phyloP scores from a whole-genome alignment of 2,888 invertebrate genomes.

The Orthonevra nobilis region DNA sequence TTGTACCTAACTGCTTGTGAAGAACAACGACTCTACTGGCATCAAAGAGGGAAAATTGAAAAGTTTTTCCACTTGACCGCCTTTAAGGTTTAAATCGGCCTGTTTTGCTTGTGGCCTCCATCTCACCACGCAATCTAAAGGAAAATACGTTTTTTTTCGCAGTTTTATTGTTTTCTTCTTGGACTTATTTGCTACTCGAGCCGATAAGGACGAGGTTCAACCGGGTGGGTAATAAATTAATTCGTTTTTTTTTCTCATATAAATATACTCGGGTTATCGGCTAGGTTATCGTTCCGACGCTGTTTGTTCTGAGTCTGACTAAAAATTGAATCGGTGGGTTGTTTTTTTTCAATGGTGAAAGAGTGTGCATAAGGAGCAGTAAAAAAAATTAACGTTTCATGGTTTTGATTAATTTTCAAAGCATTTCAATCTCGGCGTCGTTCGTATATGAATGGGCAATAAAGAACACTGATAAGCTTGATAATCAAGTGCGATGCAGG shows the following conservation, averaged over 20 bases:
- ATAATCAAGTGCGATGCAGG: conserved; percentile 13
- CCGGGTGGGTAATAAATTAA: conserved; percentile 44
- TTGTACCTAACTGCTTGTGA: conserved; percentile 34
- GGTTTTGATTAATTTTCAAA: conserved; percentile 60
- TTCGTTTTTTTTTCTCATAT: no score
- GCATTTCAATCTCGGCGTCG: conserved; percentile 47
- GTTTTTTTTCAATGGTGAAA: conserved; percentile 2
- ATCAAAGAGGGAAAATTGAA: conserved; percentile 68
- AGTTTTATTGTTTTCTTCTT: conserved; percentile 27
- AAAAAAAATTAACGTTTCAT: conserved; percentile 11
- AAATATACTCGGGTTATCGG: conserved; percentile 57
- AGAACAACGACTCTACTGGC: conserved; percentile 41
- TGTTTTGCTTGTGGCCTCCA: conserved; percentile 15
- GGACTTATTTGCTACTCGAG: conserved; percentile 26
- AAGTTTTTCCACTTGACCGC: conserved; percentile 70
- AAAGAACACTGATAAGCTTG: conserved; percentile 28
- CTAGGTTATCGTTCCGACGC: conserved; percentile 47
- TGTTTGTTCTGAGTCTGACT: conserved; percentile 25
- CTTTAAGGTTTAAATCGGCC: conserved; percentile 45
- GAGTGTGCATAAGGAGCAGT: not conserved
- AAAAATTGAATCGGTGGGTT: conserved; percentile 12
- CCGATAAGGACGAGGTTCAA: conserved; percentile 53
- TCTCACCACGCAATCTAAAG: conserved; percentile 10
- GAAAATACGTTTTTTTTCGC: conserved; percentile 53
- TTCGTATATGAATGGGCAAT: conserved; percentile 46